phyloP scores from a whole-genome alignment of 1,140 invertebrate species.

The Drosophila kanapiae region DNA sequence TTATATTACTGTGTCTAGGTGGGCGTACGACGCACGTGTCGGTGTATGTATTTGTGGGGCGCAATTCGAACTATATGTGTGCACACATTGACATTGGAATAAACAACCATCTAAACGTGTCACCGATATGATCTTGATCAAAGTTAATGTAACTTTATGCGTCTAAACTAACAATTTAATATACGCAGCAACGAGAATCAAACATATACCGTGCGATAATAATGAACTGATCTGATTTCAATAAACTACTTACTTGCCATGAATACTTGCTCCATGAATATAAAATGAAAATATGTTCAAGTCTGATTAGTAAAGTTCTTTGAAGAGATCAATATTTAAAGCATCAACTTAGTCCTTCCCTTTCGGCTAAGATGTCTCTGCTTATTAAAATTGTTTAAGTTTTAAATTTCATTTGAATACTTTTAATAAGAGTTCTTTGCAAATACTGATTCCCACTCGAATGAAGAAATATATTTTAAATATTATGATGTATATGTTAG shows the following conservation, averaged over 20 bases:
- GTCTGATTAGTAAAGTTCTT: not conserved
- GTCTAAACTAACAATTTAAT: constrained; percentile 24
- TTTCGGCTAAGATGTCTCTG: too few species aligned
- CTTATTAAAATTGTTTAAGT: too few species aligned
- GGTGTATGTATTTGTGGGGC: not conserved
- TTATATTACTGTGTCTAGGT: constrained; percentile 53
- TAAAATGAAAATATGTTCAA: too few species aligned
- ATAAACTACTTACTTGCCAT: not conserved
- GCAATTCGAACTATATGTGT: not conserved
- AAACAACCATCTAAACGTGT: constrained; percentile 38
- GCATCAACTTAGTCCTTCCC: not conserved
- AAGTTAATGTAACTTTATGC: constrained; percentile 16
- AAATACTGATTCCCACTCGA: too few species aligned
- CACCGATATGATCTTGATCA: constrained; percentile 34
- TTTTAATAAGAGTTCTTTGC: not conserved
- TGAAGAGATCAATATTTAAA: not conserved
- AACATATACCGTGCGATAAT: not conserved
- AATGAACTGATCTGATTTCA: not conserved
- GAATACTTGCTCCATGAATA: too few species aligned
- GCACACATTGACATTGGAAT: constrained; percentile 38
- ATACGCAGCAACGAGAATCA: not conserved
- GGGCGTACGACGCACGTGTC: constrained; percentile 6
- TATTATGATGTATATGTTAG: too few species aligned
- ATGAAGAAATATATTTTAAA: too few species aligned
- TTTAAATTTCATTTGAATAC: not conserved